Evolutionary conservation across 2,113 vertebrate species (phyloP).

Genomic region (Echinops telfairi): DNA sequence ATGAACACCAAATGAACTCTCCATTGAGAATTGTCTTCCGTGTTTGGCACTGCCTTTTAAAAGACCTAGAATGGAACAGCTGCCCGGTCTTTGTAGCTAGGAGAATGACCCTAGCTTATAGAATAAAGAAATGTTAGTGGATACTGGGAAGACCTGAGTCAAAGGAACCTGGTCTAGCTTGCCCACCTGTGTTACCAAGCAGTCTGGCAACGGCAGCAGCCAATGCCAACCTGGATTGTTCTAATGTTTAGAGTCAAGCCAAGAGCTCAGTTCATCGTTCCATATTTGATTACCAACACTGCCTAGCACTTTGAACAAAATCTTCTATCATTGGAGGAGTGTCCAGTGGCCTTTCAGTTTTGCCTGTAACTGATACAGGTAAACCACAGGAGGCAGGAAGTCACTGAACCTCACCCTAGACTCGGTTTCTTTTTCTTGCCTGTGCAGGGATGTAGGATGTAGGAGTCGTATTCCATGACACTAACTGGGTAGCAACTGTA

Average conservation of each 20-base stretch:
- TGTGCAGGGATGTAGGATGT: rapidly evolving
- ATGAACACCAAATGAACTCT: background rate
- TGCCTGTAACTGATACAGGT: background rate
- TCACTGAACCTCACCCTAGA: too few species aligned
- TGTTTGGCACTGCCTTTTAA: background rate
- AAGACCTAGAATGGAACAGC: too few species aligned
- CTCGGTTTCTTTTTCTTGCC: background rate
- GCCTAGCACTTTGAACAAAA: background rate
- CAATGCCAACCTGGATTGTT: background rate
- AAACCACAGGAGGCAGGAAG: background rate
- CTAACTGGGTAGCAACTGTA: background rate
- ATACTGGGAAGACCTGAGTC: too few species aligned
- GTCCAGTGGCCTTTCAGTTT: background rate
- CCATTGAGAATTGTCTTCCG: background rate
- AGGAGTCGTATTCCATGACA: background rate
- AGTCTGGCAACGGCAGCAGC: background rate
- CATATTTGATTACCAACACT: background rate
- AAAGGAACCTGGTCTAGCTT: background rate
- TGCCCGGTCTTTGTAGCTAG: background rate
- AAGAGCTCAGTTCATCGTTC: background rate
- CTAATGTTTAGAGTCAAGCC: background rate
- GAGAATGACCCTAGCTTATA: background rate
- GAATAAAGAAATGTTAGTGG: background rate
- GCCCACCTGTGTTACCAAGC: too few species aligned
- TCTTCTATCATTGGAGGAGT: background rate